Evolutionary conservation across 1,140 invertebrate genomes (phyloP), one percentile per base, ranked within the genome.

Genomic region (Macrobrachium rosenbergii): DNA sequence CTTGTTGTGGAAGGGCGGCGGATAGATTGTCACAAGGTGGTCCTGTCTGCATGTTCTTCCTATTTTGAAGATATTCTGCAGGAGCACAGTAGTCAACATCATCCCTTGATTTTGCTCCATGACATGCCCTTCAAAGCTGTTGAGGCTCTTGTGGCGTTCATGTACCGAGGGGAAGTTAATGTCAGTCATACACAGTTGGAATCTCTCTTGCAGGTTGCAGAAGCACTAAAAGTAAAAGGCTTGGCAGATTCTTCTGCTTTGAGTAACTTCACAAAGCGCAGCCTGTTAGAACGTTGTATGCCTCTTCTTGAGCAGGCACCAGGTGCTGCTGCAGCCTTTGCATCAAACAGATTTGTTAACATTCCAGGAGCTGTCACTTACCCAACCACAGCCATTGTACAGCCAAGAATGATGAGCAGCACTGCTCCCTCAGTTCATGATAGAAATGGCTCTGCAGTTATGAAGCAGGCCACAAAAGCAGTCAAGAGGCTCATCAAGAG

Each of bases 91-190:
- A 84, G 64, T 77, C 87, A 88, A 43, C 82, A 82, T 17, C 96
- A 97, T 91, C 96, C 96, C 28, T 97, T 97, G 83, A 95, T 97
- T 87, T 97, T 98, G 67, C 95, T 97, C 93, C 95, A 96, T 90
- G 96, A 97, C 92, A 95, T 97, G 79, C 96, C 95, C 91, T 97
- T 96, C 94, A 94, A 95, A 21, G 96, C 97, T 90, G 91, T 98
- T 89, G 97, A 97, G 91, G 96, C 96, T n/a, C 95, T 96, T 16
- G 96, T 97, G 52, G 96, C 97, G 91, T 98, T 97, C 91, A 97
- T 98, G 96, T 98, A 98, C 93, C 96, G 96, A 91, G 96, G 96
- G 7, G 96, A 97, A 93, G 97, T 97, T 87, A 97, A 97, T 92
- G 96, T 98, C 77, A 96, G 95, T 45, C 96, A 98, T 91, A 96